Evolutionary conservation across 2,888 invertebrate genomes (phyloP), one percentile per base, ranked within the genome.

Genomic region (Scaptomyza caliginosa): DNA sequence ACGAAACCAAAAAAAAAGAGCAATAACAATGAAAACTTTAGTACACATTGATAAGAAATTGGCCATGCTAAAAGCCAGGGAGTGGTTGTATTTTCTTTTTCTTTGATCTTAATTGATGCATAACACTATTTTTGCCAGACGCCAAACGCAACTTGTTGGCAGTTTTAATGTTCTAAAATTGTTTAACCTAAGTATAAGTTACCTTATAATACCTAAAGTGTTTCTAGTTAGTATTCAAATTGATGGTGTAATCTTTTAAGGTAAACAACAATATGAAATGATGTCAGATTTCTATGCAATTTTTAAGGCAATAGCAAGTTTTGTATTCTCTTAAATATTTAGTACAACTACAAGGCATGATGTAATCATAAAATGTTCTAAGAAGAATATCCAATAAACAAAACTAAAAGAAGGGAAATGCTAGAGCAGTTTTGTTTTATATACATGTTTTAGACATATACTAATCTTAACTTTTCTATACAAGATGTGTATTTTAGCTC

Each of bases 31-130:
- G 11, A 24, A 49, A 66, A 34, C 32, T 43, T 70, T 62, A 65
- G 64, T 56, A 55, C 59, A 56, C 48, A 60, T 66, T 78, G 75
- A 75, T 75, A 77, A 69, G 42, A 45, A n/a, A 34, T 34, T 11
- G 13, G n/a, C 28, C 17, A 30, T 23, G 40, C 36, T 46, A 54
- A 11, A 11, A 34, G 10, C 11, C 0, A 21, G 39, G 32, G 32
- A 39, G 17, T 52, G 24, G 19, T 34, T 30, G n/a, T n/a, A n/a
- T n/a, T n/a, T n/a, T n/a, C n/a, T n/a, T n/a, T n/a, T n/a, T n/a
- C n/a, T 6, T 8, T 30, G 13, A 17, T 32, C 6, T 8, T 21
- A 30, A 26, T 28, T 24, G 42, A 24, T 26, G 28, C 19, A 43
- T 16, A 26, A 30, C 28, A 28, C n/a, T n/a, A n/a, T n/a, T n/a